A percentile compares a stretch with the other conserved stretches of the same genome.
Conservation (phyloP, 2,113 vertebrate genomes). For the Rallus limicola region DNA sequence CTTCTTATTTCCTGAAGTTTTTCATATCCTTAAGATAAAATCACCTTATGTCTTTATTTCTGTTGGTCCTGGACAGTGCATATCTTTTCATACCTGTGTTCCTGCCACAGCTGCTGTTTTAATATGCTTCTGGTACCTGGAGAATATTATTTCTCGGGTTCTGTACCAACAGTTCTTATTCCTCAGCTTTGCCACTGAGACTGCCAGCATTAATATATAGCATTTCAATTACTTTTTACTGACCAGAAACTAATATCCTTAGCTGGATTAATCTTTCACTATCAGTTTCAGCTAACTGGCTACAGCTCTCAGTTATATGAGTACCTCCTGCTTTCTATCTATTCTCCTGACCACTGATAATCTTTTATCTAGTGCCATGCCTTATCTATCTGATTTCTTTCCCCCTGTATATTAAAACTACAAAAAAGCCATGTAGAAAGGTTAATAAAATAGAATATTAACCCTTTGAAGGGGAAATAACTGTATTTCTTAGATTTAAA, state of each 20-base stretch:
- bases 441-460: conserved; percentile 5
- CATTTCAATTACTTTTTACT: conserved; percentile 19
- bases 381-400: conserved; percentile 25
- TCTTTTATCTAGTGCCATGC: not conserved
- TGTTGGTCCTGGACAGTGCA: not conserved
- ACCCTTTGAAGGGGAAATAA: not conserved
- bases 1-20: not conserved
- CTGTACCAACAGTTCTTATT: not conserved
- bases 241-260: conserved; percentile 48
- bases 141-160: not conserved
- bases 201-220: not conserved
- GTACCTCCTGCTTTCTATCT: not conserved
- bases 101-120: not conserved
- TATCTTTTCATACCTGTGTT: not conserved
- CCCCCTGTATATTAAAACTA: conserved; percentile 7
- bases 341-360: not conserved
- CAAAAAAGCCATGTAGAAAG: not conserved
- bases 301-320: not conserved
- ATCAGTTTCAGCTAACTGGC: conserved; percentile 33
- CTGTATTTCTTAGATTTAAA: not conserved
- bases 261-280: conserved; percentile 32
- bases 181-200: not conserved
- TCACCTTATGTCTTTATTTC: not conserved
- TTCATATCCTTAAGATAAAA: not conserved
- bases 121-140: not conserved